phyloP scores from a whole-genome alignment of 30 jellyfish, hydroid and myxozoan genomes.

The Clytia hemisphaerica region DNA sequence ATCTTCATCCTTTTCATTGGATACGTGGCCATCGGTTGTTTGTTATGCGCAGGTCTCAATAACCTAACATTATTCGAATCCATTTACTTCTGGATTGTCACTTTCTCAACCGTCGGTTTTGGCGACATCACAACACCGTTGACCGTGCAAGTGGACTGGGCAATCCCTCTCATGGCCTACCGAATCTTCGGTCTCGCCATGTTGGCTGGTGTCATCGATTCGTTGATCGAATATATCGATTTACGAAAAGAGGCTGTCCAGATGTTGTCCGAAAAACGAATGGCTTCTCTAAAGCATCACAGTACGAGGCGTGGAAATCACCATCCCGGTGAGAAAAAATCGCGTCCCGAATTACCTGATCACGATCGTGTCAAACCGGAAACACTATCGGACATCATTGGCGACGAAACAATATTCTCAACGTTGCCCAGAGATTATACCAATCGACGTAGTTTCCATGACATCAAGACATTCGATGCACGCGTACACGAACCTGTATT shows the following conservation, averaged over 20 bases:
- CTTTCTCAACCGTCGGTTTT: constrained; percentile 24
- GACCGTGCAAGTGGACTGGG: background rate
- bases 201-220: constrained; percentile 28
- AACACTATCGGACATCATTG: too few relatives aligned
- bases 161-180: background rate
- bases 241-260: constrained; percentile 1
- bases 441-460: too few relatives aligned
- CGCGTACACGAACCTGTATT: too few relatives aligned
- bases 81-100: constrained; percentile 12
- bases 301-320: too few relatives aligned
- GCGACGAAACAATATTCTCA: too few relatives aligned
- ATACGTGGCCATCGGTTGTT: background rate
- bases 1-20: background rate
- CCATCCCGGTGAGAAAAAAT: too few relatives aligned
- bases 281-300: too few relatives aligned
- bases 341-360: too few relatives aligned
- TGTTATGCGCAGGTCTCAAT: background rate
- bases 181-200: constrained; percentile 21
- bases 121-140: constrained; percentile 3
- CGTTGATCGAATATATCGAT: background rate
- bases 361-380: too few relatives aligned
- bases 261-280: too few relatives aligned
- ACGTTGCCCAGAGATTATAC: too few relatives aligned
- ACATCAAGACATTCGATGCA: too few relatives aligned
- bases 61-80: background rate